Conservation (phyloP, 2,113 vertebrate species). For the Cynocephalus volans region DNA sequence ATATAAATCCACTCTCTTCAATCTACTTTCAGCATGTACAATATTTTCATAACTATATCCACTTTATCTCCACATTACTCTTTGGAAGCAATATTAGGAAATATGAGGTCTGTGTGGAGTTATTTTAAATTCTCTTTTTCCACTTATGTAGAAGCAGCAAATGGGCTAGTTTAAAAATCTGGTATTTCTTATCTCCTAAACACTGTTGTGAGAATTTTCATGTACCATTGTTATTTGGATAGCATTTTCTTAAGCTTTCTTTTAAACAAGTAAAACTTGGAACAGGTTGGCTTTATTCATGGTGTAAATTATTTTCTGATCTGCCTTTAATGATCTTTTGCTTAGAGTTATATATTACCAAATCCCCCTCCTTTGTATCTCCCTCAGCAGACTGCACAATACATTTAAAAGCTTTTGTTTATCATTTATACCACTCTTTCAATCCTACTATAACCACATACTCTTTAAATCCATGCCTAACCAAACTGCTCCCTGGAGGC, state of each 20-base stretch:
- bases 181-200: slow-evolving; percentile 55
- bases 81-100: slow-evolving; percentile 64
- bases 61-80: slow-evolving; percentile 75
- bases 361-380: slow-evolving; percentile 44
- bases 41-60: slow-evolving; percentile 59
- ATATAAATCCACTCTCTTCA: slow-evolving; percentile 70
- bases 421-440: slow-evolving; percentile 65
- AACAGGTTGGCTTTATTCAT: slow-evolving; percentile 10
- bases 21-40: slow-evolving; percentile 60
- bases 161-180: slow-evolving; percentile 48
- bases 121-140: slow-evolving; percentile 61
- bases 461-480: slow-evolving; percentile 52
- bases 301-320: slow-evolving; percentile 60
- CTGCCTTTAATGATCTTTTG: slow-evolving; percentile 52
- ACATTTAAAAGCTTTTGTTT: slow-evolving; percentile 71
- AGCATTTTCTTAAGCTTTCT: slow-evolving; percentile 32
- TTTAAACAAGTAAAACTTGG: slow-evolving; percentile 58
- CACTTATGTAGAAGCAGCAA: slow-evolving; percentile 31
- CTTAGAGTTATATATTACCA: slow-evolving; percentile 15
- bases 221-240: slow-evolving; percentile 48
- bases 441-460: slow-evolving; percentile 34
- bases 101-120: slow-evolving; percentile 57
- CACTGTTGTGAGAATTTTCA: slow-evolving; percentile 49
- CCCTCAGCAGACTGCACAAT: not conserved
- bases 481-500: not conserved